phyloP scores from a whole-genome alignment of 2,888 invertebrate genomes.

The Helleia helle region DNA sequence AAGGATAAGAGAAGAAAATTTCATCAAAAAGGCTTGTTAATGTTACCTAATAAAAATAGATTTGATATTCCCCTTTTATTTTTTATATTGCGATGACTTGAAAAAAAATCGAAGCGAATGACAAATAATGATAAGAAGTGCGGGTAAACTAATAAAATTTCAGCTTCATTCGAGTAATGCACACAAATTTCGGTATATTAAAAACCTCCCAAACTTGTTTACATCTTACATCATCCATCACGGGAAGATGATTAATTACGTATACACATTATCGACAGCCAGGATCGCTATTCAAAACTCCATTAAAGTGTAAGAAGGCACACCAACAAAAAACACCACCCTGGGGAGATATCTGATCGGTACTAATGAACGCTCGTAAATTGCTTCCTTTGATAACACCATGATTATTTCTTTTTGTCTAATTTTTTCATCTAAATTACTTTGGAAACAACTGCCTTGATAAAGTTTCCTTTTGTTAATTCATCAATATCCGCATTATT shows the following conservation, averaged over 20 bases:
- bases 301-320: conserved; percentile 12
- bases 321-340: conserved; percentile 10
- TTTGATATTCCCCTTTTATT: too few species aligned
- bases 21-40: too few species aligned
- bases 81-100: too few species aligned
- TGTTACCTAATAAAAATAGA: too few species aligned
- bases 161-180: background rate
- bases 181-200: conserved; percentile 19
- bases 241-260: conserved; percentile 36
- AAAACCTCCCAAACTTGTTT: conserved; percentile 32
- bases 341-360: conserved; percentile 9
- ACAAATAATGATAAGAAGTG: too few species aligned
- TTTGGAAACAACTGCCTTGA: too few species aligned
- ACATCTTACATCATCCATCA: conserved; percentile 37
- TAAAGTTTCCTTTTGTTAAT: too few species aligned
- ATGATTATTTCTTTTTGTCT: conserved; percentile 8
- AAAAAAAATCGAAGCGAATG: too few species aligned
- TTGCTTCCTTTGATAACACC: conserved; percentile 10
- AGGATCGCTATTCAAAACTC: conserved; percentile 12
- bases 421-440: background rate
- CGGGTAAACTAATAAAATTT: conserved; percentile 1
- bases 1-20: too few species aligned
- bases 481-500: too few species aligned
- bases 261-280: conserved; percentile 40
- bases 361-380: conserved; percentile 10